These are phyloP conservation scores for Eulacestoma nigropectus DNA, from an alignment of 2,113 vertebrate genomes.

Conservation along the genomic window DNA sequence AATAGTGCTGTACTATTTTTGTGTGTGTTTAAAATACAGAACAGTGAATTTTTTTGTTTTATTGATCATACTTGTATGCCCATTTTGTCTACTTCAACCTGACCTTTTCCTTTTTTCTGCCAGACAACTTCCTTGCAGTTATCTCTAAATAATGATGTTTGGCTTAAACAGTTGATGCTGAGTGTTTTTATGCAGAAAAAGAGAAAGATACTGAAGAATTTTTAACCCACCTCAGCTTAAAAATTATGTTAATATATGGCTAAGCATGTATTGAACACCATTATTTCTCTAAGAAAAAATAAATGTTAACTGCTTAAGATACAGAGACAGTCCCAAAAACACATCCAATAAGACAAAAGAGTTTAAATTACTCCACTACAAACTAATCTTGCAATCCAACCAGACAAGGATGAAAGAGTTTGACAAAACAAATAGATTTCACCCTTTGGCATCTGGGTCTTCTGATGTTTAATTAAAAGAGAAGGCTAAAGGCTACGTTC, in stretches of 20 bases:
- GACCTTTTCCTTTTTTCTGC: not conserved
- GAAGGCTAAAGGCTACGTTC: constrained; percentile 56
- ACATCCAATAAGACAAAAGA: not conserved
- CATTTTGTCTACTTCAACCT: not conserved
- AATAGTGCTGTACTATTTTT: not conserved
- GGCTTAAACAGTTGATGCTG: not conserved
- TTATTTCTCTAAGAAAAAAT: not conserved
- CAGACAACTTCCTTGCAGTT: not conserved
- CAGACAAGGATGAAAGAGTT: constrained; percentile 7
- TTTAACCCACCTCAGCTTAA: not conserved
- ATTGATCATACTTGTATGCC: not conserved
- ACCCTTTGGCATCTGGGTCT: constrained; percentile 20
- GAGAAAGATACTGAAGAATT: not conserved
- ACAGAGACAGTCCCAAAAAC: not conserved
- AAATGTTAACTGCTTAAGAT: not conserved
- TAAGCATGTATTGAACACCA: not conserved
- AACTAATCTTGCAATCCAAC: constrained; percentile 8
- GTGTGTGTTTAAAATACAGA: not conserved
- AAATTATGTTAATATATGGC: not conserved
- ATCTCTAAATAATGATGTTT: not conserved
- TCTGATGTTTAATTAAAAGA: constrained; percentile 67
- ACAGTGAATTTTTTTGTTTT: not conserved
- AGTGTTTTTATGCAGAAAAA: not conserved
- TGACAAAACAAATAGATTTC: constrained; percentile 39
- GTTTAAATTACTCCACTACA: not conserved